phyloP scores from a whole-genome alignment of 2,797 vertebrate species.

The Erethizon dorsatum region DNA sequence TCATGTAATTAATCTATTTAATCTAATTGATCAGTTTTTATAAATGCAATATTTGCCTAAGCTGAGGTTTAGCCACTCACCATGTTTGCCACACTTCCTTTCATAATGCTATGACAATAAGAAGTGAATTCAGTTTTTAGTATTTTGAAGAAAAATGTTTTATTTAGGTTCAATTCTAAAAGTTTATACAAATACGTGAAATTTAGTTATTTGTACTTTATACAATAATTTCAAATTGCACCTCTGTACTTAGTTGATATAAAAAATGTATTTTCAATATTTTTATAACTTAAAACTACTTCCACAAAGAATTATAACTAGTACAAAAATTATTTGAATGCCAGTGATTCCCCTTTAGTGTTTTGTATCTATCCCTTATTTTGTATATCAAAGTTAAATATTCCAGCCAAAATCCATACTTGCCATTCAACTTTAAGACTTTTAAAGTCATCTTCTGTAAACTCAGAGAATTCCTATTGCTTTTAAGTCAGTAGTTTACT shows the following conservation, averaged over 20 bases:
- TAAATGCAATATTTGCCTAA: not conserved
- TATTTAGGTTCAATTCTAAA: not conserved
- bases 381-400: not conserved
- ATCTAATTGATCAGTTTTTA: not conserved
- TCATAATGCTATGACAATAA: not conserved
- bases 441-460: not conserved
- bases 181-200: not conserved
- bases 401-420: not conserved
- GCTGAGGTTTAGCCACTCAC: not conserved
- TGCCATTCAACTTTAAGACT: not conserved
- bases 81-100: not conserved
- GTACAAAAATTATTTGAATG: not conserved
- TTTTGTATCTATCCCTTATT: not conserved
- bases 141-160: not conserved
- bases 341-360: not conserved
- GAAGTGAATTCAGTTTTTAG: not conserved
- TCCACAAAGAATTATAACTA: not conserved
- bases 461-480: not conserved
- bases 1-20: not conserved
- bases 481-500: not conserved
- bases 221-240: not conserved
- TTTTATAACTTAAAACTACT: not conserved
- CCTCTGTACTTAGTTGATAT: not conserved
- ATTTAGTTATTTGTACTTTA: not conserved
- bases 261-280: not conserved